phyloP scores from a whole-genome alignment of 2,113 vertebrate species.

The Emydura subglobosa region DNA sequence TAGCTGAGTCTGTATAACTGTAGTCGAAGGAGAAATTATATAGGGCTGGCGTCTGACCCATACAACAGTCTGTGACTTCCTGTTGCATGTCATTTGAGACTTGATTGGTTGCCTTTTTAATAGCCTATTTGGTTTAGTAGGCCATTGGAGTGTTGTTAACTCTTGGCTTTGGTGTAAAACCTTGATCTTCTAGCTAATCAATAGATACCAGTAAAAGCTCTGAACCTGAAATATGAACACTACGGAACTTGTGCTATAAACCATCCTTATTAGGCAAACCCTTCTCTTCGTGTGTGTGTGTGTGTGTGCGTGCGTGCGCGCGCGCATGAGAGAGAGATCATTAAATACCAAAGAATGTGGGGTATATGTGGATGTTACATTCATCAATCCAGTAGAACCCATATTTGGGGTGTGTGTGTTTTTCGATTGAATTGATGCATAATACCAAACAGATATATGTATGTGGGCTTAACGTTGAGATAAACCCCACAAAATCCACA shows the following conservation, averaged over 20 bases:
- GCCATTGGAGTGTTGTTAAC: conserved; percentile 15
- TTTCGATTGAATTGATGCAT: not conserved
- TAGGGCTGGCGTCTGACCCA: conserved; percentile 51
- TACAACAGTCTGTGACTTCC: not conserved
- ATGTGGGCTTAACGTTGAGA: not conserved
- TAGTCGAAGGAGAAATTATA: conserved; percentile 51
- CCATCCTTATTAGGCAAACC: not conserved
- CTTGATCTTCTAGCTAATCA: conserved; percentile 29
- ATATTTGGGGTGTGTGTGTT: too few relatives aligned
- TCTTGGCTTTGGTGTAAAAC: conserved; percentile 31
- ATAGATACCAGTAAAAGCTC: not conserved
- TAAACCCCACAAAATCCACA: not conserved
- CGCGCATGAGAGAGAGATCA: too few relatives aligned
- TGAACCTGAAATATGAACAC: not conserved
- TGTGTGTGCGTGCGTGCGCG: too few relatives aligned
- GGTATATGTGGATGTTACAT: not conserved
- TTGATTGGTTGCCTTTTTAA: conserved; percentile 46
- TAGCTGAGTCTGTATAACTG: conserved; percentile 32
- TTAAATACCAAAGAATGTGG: not conserved
- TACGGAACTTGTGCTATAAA: not conserved
- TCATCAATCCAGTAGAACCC: too few relatives aligned
- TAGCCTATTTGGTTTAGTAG: conserved; percentile 44
- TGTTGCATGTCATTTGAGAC: conserved; percentile 54
- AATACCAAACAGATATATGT: not conserved
- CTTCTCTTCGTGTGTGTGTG: not conserved